These are phyloP conservation scores for Morpho deidamia DNA, from an alignment of 2,888 invertebrate genomes.

Conservation along the genomic window DNA sequence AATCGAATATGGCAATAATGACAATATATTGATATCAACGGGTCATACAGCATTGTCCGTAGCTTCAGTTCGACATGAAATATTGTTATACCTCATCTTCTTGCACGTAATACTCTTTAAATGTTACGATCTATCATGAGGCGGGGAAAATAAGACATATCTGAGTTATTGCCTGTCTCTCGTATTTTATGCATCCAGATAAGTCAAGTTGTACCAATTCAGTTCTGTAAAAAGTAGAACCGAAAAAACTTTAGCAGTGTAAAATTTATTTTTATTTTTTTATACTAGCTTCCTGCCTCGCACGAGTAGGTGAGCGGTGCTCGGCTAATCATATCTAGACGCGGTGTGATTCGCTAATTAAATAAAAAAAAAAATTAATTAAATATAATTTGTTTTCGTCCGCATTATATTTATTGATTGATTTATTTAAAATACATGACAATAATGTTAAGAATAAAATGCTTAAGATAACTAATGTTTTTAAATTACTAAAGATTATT, in stretches of 20 bases:
- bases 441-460: too few species aligned
- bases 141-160: constrained; percentile 6
- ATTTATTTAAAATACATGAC: too few species aligned
- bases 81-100: not conserved
- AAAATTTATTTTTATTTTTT: too few species aligned
- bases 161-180: constrained; percentile 12
- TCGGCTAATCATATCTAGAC: too few species aligned
- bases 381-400: too few species aligned
- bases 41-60: not conserved
- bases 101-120: constrained; percentile 5
- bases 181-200: constrained; percentile 13
- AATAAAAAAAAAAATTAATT: too few species aligned
- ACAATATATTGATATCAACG: not conserved
- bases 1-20: not conserved
- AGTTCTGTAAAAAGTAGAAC: constrained; percentile 7
- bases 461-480: too few species aligned
- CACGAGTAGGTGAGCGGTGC: too few species aligned
- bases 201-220: constrained; percentile 4
- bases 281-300: too few species aligned
- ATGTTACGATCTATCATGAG: constrained; percentile 9
- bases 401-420: too few species aligned
- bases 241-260: not conserved
- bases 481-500: too few species aligned
- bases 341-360: too few species aligned
- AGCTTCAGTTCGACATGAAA: not conserved